Percentiles rank a stretch among this genome's conserved stretches.
Evolutionary conservation across 2,797 vertebrate genomes (phyloP).

Genomic region (Orestias chungarensis): DNA sequence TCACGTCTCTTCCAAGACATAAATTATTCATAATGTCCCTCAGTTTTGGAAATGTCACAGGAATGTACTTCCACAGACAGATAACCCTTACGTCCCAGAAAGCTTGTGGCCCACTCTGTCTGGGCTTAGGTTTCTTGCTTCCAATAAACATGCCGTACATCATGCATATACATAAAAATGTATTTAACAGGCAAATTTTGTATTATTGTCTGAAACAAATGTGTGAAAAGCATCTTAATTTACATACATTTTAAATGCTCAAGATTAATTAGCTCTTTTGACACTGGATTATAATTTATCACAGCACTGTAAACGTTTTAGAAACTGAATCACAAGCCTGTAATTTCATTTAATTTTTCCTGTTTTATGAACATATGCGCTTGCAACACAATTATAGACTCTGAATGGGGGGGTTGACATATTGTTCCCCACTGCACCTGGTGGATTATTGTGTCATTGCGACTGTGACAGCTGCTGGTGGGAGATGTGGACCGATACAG

Average conservation of each 20-base stretch:
- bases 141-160: not conserved
- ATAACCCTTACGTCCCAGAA: constrained; percentile 50
- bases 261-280: constrained; percentile 27
- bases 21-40: constrained; percentile 73
- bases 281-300: constrained; percentile 18
- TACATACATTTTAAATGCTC: constrained; percentile 11
- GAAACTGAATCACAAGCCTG: constrained; percentile 25
- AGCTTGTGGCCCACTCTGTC: constrained; percentile 17
- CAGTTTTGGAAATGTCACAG: constrained; percentile 72
- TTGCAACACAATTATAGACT: constrained; percentile 55
- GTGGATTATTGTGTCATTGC: constrained; percentile 57
- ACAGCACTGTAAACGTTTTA: constrained; percentile 31
- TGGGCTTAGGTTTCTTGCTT: not conserved
- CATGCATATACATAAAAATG: not conserved
- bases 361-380: constrained; percentile 52
- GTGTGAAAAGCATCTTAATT: not conserved
- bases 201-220: not conserved
- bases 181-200: not conserved
- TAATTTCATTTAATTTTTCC: constrained; percentile 45
- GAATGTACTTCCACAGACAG: constrained; percentile 40
- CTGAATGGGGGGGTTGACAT: constrained; percentile 22
- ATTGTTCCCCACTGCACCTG: constrained; percentile 33
- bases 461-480: constrained; percentile 60
- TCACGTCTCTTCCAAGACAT: constrained; percentile 55
- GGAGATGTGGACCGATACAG: constrained; percentile 54